Percentiles rank a stretch among this genome's conserved stretches.
Conservation (phyloP, 2,888 invertebrate species). For the Drosophila testacea region DNA sequence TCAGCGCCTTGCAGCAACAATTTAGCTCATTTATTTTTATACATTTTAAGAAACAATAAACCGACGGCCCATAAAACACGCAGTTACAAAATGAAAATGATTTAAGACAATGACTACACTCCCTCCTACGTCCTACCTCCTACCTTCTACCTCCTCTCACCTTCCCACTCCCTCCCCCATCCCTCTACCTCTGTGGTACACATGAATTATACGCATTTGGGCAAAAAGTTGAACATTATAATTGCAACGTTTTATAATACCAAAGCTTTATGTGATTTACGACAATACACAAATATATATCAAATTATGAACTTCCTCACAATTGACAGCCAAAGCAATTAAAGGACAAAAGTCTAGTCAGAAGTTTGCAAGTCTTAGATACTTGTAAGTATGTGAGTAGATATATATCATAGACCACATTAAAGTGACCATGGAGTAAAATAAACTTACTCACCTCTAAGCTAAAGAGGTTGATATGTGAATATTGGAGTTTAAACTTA, state of each 20-base stretch:
- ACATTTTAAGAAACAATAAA: slow-evolving; percentile 80
- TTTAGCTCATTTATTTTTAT: slow-evolving; percentile 79
- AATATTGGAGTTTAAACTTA: too few relatives aligned
- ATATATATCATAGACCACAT: too few relatives aligned
- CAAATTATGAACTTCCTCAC: neutral
- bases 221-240: slow-evolving; percentile 72
- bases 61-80: slow-evolving; percentile 78
- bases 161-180: too few relatives aligned
- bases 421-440: too few relatives aligned
- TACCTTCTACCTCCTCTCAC: neutral
- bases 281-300: slow-evolving; percentile 8
- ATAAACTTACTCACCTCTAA: too few relatives aligned
- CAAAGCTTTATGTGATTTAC: slow-evolving; percentile 54
- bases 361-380: neutral
- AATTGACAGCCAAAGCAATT: slow-evolving; percentile 32
- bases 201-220: slow-evolving; percentile 52
- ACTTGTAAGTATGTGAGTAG: too few relatives aligned
- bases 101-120: slow-evolving; percentile 63
- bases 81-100: slow-evolving; percentile 77
- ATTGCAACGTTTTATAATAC: slow-evolving; percentile 76
- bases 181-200: neutral
- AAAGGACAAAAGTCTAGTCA: slow-evolving; percentile 13
- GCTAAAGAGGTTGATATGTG: too few relatives aligned
- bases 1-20: slow-evolving; percentile 67
- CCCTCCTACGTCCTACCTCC: neutral